phyloP scores from a whole-genome alignment of 1,140 invertebrate species.

The Radopholus similis region DNA sequence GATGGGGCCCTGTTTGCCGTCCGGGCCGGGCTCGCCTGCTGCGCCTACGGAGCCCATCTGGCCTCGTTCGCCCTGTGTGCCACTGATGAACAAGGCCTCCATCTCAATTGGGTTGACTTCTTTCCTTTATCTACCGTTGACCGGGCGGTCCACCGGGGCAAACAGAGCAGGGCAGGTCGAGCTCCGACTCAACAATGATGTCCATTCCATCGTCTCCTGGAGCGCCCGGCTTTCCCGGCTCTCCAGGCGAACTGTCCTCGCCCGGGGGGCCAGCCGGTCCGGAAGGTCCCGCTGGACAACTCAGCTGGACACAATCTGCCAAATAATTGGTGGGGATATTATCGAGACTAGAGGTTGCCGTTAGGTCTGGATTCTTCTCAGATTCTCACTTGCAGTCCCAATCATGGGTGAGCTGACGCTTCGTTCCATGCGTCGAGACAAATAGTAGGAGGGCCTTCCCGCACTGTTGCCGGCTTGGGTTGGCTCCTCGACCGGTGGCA shows the following conservation, averaged over 20 bases:
- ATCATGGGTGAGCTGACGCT: no score
- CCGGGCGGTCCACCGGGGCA: slow-evolving; percentile 40
- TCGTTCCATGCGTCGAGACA: no score
- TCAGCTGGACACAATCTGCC: slow-evolving; percentile 27
- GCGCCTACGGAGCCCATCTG: slow-evolving; percentile 12
- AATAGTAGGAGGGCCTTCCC: neutral
- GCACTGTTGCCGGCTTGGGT: neutral
- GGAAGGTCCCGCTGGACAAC: slow-evolving; percentile 27
- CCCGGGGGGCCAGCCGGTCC: slow-evolving; percentile 31
- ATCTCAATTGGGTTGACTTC: neutral
- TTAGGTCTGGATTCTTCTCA: no score
- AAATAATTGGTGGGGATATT: no score
- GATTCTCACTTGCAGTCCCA: no score
- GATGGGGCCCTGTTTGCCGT: slow-evolving; percentile 1
- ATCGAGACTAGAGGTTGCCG: no score
- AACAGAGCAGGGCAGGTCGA: slow-evolving; percentile 37
- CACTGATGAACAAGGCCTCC: slow-evolving; percentile 17
- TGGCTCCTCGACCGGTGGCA: neutral
- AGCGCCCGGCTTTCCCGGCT: slow-evolving; percentile 31
- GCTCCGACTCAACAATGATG: slow-evolving; percentile 31
- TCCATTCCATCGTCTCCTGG: slow-evolving; percentile 38
- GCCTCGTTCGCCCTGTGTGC: slow-evolving; percentile 39
- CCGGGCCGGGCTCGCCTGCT: slow-evolving; percentile 22
- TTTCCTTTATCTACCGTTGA: slow-evolving; percentile 19
- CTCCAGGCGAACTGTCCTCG: slow-evolving; percentile 29